Percentiles rank a stretch among this genome's conserved stretches.
Evolutionary conservation across 1,140 invertebrate genomes (phyloP).

Genomic region (Andrena cerasifolii): DNA sequence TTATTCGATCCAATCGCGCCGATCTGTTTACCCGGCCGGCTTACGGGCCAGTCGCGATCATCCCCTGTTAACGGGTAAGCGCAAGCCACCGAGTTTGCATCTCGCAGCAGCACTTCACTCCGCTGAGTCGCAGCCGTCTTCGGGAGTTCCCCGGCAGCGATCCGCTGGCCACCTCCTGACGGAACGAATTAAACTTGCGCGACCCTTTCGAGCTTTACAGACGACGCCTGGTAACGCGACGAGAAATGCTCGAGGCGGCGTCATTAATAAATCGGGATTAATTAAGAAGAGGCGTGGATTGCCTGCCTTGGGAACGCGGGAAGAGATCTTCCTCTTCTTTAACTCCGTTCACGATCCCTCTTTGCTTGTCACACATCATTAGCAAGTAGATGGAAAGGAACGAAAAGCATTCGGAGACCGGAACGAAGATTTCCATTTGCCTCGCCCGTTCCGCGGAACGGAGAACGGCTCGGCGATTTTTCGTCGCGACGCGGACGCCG

Average conservation of each 20-base stretch:
- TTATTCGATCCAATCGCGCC: neutral
- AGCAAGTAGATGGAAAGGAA: neutral
- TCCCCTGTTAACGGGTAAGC: neutral
- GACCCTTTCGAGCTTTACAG: no score
- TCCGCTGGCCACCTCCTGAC: no score
- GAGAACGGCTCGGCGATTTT: neutral
- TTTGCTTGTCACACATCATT: neutral
- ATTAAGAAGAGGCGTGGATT: no score
- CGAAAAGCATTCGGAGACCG: neutral
- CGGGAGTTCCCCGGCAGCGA: no score
- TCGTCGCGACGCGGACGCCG: neutral
- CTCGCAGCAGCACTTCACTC: no score
- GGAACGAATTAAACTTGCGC: no score
- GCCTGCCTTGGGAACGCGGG: no score
- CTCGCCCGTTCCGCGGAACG: neutral
- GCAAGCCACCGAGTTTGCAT: neutral
- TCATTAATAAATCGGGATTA: no score
- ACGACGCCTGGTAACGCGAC: no score
- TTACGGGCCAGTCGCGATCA: constrained; percentile 6
- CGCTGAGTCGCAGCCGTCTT: no score
- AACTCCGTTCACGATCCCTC: neutral
- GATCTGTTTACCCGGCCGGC: neutral
- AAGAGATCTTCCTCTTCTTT: neutral
- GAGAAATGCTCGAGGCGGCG: no score
- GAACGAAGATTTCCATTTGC: neutral